These are phyloP conservation scores for Rhynchomys soricoides DNA, from an alignment of 2,113 vertebrate species.

Conservation along the genomic window DNA sequence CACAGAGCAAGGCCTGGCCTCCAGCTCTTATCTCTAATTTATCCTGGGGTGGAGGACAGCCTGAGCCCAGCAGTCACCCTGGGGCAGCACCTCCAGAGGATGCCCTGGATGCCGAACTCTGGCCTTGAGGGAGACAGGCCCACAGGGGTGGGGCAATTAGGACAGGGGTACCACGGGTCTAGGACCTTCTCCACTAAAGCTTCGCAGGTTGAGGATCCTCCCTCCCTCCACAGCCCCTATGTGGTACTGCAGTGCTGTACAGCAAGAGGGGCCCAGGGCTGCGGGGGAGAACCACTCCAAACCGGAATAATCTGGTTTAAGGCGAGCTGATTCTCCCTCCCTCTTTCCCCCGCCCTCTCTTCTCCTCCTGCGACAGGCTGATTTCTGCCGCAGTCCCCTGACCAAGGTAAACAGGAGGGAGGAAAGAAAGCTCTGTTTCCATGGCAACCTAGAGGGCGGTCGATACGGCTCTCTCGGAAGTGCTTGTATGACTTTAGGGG, in stretches of 20 bases:
- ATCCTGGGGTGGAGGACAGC: neutral
- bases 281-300: neutral
- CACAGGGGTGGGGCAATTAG: neutral
- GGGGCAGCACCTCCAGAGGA: conserved; percentile 87
- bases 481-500: conserved; percentile 92
- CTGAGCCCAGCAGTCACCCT: conserved; percentile 84
- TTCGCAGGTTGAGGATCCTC: accelerated
- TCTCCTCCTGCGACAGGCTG: conserved; percentile 43
- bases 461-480: conserved; percentile 93
- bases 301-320: conserved; percentile 67
- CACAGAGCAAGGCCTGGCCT: neutral
- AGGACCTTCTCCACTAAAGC: neutral
- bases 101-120: conserved; percentile 83
- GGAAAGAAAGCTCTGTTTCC: conserved; percentile 52
- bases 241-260: too few species aligned
- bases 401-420: conserved; percentile 70
- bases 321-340: neutral
- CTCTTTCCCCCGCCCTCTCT: neutral
- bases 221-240: neutral
- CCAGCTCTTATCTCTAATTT: neutral
- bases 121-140: accelerated
- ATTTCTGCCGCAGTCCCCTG: conserved; percentile 69
- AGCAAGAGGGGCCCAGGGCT: neutral
- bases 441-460: conserved; percentile 77
- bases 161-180: neutral